These are phyloP conservation scores for Allacma fusca DNA, from an alignment of 2,888 invertebrate species.

Conservation along the genomic window DNA sequence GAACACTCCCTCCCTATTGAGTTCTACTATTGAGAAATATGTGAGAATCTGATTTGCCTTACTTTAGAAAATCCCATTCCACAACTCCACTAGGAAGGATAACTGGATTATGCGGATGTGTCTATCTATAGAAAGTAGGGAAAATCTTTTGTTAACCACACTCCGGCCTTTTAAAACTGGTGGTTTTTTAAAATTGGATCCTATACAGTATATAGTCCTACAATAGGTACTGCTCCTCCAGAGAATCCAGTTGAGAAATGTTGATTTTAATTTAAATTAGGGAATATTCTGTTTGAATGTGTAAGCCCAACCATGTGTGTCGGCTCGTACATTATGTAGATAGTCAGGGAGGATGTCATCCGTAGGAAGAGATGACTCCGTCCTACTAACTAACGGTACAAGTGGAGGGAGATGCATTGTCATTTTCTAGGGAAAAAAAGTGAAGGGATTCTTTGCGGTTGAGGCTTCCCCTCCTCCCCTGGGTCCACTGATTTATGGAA, in stretches of 20 bases:
- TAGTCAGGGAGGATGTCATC: no score
- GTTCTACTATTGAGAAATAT: neutral
- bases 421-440: constrained; percentile 21
- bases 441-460: constrained; percentile 30
- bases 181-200: neutral
- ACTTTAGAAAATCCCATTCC: neutral
- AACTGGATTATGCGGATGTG: neutral
- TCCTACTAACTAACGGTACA: no score
- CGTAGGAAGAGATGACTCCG: no score
- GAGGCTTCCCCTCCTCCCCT: constrained; percentile 23
- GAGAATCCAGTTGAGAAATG: neutral
- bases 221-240: neutral
- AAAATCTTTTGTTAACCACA: neutral
- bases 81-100: neutral
- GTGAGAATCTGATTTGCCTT: neutral
- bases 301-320: neutral
- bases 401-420: constrained; percentile 9
- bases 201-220: neutral
- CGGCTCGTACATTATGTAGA: neutral
- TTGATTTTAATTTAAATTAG: constrained; percentile 12
- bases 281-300: neutral
- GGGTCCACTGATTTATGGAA: constrained; percentile 41
- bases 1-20: no score
- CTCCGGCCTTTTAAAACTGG: neutral
- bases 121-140: neutral